These are phyloP conservation scores for Copidosoma floridanum DNA, from an alignment of 1,140 invertebrate species.

Conservation along the genomic window DNA sequence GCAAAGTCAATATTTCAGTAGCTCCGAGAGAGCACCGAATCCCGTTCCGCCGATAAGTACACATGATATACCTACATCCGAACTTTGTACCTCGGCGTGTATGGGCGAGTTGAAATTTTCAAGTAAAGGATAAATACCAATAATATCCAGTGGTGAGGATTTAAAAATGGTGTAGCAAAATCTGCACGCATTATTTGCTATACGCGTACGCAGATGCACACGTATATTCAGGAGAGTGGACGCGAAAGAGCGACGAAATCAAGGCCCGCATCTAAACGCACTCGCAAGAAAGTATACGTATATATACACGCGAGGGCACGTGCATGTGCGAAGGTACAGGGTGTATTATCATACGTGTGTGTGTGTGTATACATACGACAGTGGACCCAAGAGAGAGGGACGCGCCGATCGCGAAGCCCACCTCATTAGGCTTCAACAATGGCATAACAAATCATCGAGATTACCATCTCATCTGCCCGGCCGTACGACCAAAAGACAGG, in stretches of 20 bases:
- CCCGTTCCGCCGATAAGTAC: no score
- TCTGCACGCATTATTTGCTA: no score
- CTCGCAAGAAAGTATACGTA: not conserved
- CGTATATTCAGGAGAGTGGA: not conserved
- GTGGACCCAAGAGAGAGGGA: no score
- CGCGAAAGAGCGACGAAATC: not conserved
- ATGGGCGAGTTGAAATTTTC: constrained; percentile 10
- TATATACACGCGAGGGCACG: not conserved
- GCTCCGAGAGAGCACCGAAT: not conserved
- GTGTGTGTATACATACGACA: constrained; percentile 13
- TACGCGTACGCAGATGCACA: not conserved
- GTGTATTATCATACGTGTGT: not conserved
- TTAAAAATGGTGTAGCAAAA: no score
- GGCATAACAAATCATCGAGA: constrained; percentile 45
- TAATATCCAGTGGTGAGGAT: constrained; percentile 27
- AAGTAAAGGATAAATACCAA: constrained; percentile 10
- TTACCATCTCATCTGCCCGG: constrained; percentile 39
- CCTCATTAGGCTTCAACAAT: constrained; percentile 48
- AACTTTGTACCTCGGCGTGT: no score
- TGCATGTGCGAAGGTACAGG: not conserved
- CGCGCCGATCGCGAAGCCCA: constrained; percentile 21
- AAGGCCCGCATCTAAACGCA: not conserved
- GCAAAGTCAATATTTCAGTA: not conserved
- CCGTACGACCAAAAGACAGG: not conserved
- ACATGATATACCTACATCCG: no score